Evolutionary conservation across 2,113 vertebrate genomes (phyloP), one percentile per base, ranked within the genome.

Genomic region (Gambusia holbrooki): DNA sequence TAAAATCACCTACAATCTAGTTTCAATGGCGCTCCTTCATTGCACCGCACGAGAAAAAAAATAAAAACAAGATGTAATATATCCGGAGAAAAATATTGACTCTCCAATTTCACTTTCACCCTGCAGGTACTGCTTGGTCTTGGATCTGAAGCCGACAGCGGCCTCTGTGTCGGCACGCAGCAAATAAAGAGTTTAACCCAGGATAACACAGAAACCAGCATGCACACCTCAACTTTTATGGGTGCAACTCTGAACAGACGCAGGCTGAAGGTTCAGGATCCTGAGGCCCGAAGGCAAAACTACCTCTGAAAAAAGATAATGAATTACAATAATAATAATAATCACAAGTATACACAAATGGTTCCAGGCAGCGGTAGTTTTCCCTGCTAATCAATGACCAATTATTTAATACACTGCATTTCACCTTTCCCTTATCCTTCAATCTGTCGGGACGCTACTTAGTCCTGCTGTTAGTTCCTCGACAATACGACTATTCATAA

Each of bases 61-160:
- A 5, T 27, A 33, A 14, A n/a, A 8, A 3, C 32, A 25, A 30
- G 27, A 51, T 4, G 19, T 19, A 27, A 62, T 28, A 70, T 11
- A 68, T 30, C 40, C 40, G 22, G 11, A 51, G 27, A 68, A 42
- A 68, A 76, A 81, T 51, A 72, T 48, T 11, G 19, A 71, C 63
- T 74, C 51, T 79, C 40, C 74, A 76, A 76, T 80, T 81, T 76
- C 10, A 78, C 58, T 74, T 78, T 70, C 76, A 74, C 67, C 81
- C 87, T 74, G 77, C 87, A 91, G 88, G 87, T 86, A 82, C 75
- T 69, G 51, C 73, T 82, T 84, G 69, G 33, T 79, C 65, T 76
- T 84, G 80, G 81, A 68, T 75, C 73, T 71, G 51, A 77, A 81
- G 64, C 68, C 32, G 72, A 51, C 48, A 5, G 33, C 74, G 79